Conservation (phyloP, 1,140 invertebrate genomes). For the Rhagoletis pomonella region DNA sequence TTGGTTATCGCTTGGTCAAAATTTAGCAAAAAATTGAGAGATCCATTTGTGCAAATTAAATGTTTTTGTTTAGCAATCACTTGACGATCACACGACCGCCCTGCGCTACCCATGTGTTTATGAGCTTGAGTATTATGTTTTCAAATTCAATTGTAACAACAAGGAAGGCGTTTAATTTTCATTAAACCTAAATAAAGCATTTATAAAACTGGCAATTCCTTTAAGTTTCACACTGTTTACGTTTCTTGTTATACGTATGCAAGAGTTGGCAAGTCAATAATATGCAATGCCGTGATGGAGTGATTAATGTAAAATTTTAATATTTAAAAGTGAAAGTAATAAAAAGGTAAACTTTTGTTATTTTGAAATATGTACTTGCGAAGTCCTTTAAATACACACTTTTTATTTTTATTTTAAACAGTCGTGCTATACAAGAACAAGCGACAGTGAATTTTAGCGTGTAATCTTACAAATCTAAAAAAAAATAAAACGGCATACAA, state of each 20-base stretch:
- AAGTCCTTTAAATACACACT: background rate
- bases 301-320: constrained; percentile 19
- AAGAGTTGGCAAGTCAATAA: background rate
- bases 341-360: background rate
- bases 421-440: too few relatives aligned
- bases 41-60: too few relatives aligned
- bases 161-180: background rate
- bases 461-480: too few relatives aligned
- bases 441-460: too few relatives aligned
- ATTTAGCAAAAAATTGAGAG: background rate
- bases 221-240: background rate
- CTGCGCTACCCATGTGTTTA: too few relatives aligned
- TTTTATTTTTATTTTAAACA: too few relatives aligned
- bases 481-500: too few relatives aligned
- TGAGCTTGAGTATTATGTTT: too few relatives aligned
- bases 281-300: background rate
- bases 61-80: too few relatives aligned
- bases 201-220: constrained; percentile 26
- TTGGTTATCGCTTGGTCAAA: background rate
- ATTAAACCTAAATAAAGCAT: constrained; percentile 30
- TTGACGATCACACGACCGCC: too few relatives aligned
- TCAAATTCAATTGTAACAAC: background rate
- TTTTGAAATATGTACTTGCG: background rate
- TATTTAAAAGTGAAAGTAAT: constrained; percentile 23
- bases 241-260: background rate